A percentile compares a stretch with the other conserved stretches of the same genome.
These are phyloP conservation scores for Colaptes auratus DNA, from an alignment of 2,113 vertebrate genomes.

Conservation along the genomic window DNA sequence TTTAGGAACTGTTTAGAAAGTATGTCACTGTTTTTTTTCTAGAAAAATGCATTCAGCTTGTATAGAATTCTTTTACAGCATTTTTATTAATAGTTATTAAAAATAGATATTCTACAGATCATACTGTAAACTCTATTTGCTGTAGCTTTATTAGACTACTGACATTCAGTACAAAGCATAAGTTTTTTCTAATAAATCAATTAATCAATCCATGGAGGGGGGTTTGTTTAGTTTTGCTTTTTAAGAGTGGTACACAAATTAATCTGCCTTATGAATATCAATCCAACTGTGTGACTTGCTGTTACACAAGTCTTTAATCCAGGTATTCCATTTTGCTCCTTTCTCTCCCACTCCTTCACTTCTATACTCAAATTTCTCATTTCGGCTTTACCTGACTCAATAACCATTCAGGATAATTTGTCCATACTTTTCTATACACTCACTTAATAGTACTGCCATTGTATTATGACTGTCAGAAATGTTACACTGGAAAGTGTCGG, in stretches of 20 bases:
- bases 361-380: conserved; percentile 58
- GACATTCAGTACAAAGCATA: background rate
- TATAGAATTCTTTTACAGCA: background rate
- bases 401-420: conserved; percentile 67
- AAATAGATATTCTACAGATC: background rate
- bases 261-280: conserved; percentile 12
- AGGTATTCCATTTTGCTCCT: conserved; percentile 27
- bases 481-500: background rate
- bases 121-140: background rate
- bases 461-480: conserved; percentile 53
- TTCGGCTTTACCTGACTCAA: conserved; percentile 64
- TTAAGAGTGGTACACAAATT: background rate
- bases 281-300: background rate
- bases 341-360: conserved; percentile 11
- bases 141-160: background rate
- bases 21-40: background rate
- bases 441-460: conserved; percentile 40
- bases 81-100: background rate
- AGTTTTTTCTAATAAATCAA: background rate
- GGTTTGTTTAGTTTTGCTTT: background rate
- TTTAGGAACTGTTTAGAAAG: background rate
- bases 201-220: background rate
- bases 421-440: conserved; percentile 49
- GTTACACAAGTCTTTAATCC: background rate
- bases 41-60: background rate